phyloP scores from a whole-genome alignment of 1,140 invertebrate genomes.

The honey bee (Apis mellifera) region Amel_HAv3.1 CM009946.2:2197001-2197500 shows the following conservation, averaged over 20 bases:
- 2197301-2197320: background rate
- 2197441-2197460: constrained; percentile 12
- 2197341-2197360: background rate
- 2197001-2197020: background rate
- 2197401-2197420: constrained; percentile 51
- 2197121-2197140: background rate
- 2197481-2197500: constrained; percentile 42
- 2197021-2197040: background rate
- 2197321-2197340: too few species aligned
- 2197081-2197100: background rate
- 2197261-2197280: background rate
- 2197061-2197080: background rate
- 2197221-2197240: background rate
- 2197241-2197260: background rate
- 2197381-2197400: constrained; percentile 5
- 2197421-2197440: constrained; percentile 55
- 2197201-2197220: background rate
- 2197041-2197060: constrained; percentile 9
- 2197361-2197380: too few species aligned
- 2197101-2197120: background rate
- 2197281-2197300: background rate
- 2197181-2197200: background rate
- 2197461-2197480: constrained; percentile 17
- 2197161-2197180: background rate
- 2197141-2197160: background rate